Evolutionary conservation across 2,797 vertebrate genomes (phyloP).

Genomic region (Micropoecilia bifurca): DNA sequence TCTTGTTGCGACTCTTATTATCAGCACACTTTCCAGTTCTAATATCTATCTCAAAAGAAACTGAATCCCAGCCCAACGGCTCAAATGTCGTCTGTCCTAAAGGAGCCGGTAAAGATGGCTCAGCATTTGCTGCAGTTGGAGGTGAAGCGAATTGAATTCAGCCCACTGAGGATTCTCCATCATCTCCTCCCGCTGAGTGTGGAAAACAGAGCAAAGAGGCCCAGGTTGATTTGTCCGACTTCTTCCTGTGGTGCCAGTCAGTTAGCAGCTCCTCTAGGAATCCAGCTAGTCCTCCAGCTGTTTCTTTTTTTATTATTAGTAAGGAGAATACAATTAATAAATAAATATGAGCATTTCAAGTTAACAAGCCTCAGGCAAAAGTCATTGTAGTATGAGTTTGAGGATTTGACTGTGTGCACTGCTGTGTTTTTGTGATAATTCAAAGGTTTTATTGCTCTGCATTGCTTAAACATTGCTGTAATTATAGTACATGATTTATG

Average conservation of each 20-base stretch:
- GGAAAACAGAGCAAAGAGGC: conserved; percentile 53
- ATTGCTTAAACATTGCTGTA: neutral
- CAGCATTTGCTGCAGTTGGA: conserved; percentile 34
- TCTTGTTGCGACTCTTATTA: neutral
- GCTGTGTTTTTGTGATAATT: neutral
- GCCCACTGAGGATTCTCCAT: conserved; percentile 46
- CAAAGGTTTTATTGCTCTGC: neutral
- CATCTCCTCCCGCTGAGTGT: conserved; percentile 48
- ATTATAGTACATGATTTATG: neutral
- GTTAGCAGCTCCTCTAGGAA: conserved; percentile 24
- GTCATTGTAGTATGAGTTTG: neutral
- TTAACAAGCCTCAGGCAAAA: conserved; percentile 23
- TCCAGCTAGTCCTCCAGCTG: conserved; percentile 3
- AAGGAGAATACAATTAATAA: conserved; percentile 11
- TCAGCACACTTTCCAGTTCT: conserved; percentile 14
- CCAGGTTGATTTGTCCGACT: conserved; percentile 52
- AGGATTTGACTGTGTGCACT: neutral
- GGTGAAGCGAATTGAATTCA: conserved; percentile 64
- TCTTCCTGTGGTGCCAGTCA: conserved; percentile 40
- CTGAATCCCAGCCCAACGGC: conserved; percentile 24
- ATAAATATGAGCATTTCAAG: conserved; percentile 23
- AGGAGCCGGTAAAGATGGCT: conserved; percentile 33
- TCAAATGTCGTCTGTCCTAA: conserved; percentile 20
- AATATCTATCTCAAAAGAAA: conserved; percentile 21
- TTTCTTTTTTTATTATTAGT: neutral